Percentiles rank a stretch among this genome's conserved stretches.
Evolutionary conservation across 2,888 invertebrate species (phyloP).

Genomic region (Brenthis hecate): DNA sequence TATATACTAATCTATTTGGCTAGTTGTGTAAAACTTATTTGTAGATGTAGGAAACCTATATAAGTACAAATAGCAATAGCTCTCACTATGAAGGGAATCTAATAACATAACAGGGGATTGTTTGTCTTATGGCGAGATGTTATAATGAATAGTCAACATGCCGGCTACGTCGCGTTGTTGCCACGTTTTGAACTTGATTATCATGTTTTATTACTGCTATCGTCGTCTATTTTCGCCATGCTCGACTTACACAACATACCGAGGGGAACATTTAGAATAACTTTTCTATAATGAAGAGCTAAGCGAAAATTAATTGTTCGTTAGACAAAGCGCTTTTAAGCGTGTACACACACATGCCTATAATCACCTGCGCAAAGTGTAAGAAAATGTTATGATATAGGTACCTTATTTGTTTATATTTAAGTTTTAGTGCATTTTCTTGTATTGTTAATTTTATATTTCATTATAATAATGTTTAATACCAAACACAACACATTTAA

Average conservation of each 20-base stretch:
- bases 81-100: slow-evolving; percentile 63
- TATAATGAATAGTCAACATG: slow-evolving; percentile 79
- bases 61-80: slow-evolving; percentile 54
- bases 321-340: slow-evolving; percentile 40
- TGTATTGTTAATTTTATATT: no score
- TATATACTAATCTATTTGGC: no score
- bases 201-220: slow-evolving; percentile 56
- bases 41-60: slow-evolving; percentile 42
- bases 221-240: slow-evolving; percentile 41
- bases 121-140: slow-evolving; percentile 71
- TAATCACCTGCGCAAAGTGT: slow-evolving; percentile 3
- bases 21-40: neutral
- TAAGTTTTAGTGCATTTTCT: no score
- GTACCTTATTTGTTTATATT: no score
- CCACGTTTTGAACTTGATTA: slow-evolving; percentile 53
- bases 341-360: slow-evolving; percentile 25
- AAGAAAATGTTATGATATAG: neutral
- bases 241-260: slow-evolving; percentile 35
- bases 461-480: no score
- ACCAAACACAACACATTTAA: no score
- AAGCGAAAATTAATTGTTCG: slow-evolving; percentile 59
- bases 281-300: slow-evolving; percentile 48
- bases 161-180: slow-evolving; percentile 54
- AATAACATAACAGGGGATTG: slow-evolving; percentile 72
- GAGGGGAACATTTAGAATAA: slow-evolving; percentile 42